Evolutionary conservation across 1,140 invertebrate species (phyloP).

Genomic region (Drosophila takahashii): DNA sequence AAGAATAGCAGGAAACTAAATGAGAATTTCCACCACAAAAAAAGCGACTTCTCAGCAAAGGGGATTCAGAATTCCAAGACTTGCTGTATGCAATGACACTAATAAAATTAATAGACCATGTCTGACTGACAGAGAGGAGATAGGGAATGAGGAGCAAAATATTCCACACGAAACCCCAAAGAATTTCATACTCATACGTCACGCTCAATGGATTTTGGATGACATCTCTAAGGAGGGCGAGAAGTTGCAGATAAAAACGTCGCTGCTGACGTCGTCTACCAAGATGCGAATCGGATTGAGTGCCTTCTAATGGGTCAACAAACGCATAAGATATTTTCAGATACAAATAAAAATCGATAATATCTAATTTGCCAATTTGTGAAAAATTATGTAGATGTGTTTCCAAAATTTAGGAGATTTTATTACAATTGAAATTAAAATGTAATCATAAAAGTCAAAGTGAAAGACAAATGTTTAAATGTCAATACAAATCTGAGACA

Average conservation of each 20-base stretch:
- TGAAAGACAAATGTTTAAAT: no score
- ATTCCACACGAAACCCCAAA: conserved; percentile 26
- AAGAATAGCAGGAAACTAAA: conserved; percentile 11
- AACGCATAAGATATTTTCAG: conserved; percentile 24
- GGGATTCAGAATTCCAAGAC: conserved; percentile 3
- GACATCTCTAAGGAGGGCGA: conserved; percentile 9
- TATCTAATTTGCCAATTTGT: no score
- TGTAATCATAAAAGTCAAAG: no score
- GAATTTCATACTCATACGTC: conserved; percentile 56
- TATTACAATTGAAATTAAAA: no score
- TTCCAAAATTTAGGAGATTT: no score
- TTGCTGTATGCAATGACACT: conserved; percentile 39
- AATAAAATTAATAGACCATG: conserved; percentile 75
- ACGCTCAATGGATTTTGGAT: conserved; percentile 61
- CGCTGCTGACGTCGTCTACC: conserved; percentile 7
- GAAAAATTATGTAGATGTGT: no score
- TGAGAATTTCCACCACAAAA: conserved; percentile 21
- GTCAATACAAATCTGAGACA: neutral
- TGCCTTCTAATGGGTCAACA: conserved; percentile 51
- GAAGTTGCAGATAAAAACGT: conserved; percentile 25
- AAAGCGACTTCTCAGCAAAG: conserved; percentile 8
- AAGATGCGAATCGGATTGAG: conserved; percentile 29
- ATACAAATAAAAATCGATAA: no score
- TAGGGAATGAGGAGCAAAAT: neutral
- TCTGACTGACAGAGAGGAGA: conserved; percentile 17